Evolutionary conservation across 2,113 vertebrate species (phyloP).

Genomic region (Picathartes gymnocephalus): DNA sequence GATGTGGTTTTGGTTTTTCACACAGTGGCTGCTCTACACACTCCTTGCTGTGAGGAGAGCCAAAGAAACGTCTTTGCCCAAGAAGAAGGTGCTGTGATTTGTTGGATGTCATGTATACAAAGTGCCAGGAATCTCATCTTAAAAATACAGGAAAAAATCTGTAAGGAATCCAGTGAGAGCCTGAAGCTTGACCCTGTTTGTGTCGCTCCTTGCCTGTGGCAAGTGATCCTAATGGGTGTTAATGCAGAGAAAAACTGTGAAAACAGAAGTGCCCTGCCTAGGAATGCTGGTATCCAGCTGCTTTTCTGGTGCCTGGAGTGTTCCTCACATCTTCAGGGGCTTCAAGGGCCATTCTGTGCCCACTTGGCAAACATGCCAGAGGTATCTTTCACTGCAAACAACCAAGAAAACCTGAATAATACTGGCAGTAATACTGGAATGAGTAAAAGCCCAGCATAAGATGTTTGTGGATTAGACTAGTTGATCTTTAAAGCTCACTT

Average conservation of each 20-base stretch:
- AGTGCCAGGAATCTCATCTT: background rate
- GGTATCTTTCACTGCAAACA: background rate
- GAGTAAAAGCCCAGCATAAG: background rate
- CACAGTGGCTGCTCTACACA: rapidly evolving
- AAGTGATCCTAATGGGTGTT: background rate
- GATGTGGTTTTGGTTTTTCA: background rate
- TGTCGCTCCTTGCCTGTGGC: background rate
- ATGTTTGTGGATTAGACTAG: background rate
- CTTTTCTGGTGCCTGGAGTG: background rate
- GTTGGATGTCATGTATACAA: rapidly evolving
- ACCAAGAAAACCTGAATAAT: background rate
- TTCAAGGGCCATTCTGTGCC: background rate
- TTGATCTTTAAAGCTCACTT: background rate
- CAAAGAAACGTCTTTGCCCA: background rate
- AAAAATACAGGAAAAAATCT: rapidly evolving
- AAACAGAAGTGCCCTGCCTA: background rate
- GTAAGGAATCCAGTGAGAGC: background rate
- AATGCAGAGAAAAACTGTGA: background rate
- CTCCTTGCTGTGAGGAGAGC: background rate
- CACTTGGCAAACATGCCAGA: background rate
- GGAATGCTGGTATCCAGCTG: background rate
- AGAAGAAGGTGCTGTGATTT: background rate
- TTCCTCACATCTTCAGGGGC: background rate
- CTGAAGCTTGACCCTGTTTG: background rate
- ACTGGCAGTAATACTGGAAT: background rate